Base-by-base conservation (phyloP, 2,888 invertebrate genomes). In the Caenorhabditis macrosperma region DNA sequence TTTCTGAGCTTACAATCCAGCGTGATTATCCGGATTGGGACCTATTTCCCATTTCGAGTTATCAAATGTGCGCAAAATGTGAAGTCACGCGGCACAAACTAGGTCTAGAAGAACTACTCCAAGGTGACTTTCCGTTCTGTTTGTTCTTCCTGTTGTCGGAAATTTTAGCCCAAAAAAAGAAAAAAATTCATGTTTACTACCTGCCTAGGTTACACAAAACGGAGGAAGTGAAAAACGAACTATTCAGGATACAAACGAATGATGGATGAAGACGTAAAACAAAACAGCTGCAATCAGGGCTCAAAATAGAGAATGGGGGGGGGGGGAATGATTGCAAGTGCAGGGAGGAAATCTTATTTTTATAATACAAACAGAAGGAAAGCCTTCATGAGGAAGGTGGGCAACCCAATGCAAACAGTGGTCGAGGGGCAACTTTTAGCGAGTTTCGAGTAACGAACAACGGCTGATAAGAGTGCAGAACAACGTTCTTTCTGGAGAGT, bases 361-460 rank as follows among this genome's bases (percentile, higher is more conserved):
- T 48, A 28, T 54, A 66, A 66, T 44, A 55, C 66, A 66, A 66
- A 66, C 44, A 66, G 30, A 55, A 54, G 66, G 35, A 52, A 33
- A 54, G 38, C 46, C 22, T 38, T 38, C 38, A 38, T 59, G 59
- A 59, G 33, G 41, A 59, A 38, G 10, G 24, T 35, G 20, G 28
- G 35, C 54, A 50, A 33, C 41, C 52, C 33, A 64, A 54, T 38
- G 52, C 64, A 64, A 64, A 64, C 64, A 64, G 30, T 24, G 26
- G 41, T 5, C 22, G 41, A n/a, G 28, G 33, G 46, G 20, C 20
- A 15, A 52, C 20, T 46, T 20, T 46, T 46, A 20, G 46, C n/a
- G 46, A 17, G 46, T 46, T 46, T 17, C 20, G 17, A 46, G 46
- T 46, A 20, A 46, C 46, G 46, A 46, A 46, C 38, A 38, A 38